These are phyloP conservation scores for Pollicipes pollicipes DNA, from an alignment of 1,140 invertebrate genomes.

Conservation along the genomic window DNA sequence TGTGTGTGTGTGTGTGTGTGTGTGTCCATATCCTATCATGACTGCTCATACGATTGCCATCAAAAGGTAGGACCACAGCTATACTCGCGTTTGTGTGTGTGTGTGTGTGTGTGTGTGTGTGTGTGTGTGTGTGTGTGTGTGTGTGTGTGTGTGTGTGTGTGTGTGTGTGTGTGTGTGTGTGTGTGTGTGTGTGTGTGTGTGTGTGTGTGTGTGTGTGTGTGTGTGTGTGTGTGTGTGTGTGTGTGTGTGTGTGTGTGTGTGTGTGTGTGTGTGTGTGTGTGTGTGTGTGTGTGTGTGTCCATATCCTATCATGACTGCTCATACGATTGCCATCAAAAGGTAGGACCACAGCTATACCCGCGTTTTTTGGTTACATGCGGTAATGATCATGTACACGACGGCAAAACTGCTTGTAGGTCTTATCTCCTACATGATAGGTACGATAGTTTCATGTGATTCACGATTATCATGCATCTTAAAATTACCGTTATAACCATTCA, in stretches of 20 bases:
- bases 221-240: slow-evolving; percentile 3
- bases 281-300: neutral
- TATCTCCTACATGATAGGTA: neutral
- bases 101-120: too few species aligned
- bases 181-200: too few species aligned
- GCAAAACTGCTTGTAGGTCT: neutral
- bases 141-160: too few species aligned
- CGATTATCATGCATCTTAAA: too few species aligned
- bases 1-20: slow-evolving; percentile 3
- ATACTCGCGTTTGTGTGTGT: neutral
- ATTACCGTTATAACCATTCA: too few species aligned
- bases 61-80: neutral
- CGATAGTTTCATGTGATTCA: neutral
- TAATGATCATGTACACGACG: neutral
- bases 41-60: neutral
- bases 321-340: neutral
- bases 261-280: slow-evolving; percentile 1
- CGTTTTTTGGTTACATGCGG: neutral
- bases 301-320: neutral
- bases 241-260: neutral
- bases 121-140: too few species aligned
- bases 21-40: neutral
- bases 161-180: too few species aligned
- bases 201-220: slow-evolving; percentile 1
- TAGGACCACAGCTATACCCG: neutral